These are phyloP conservation scores for Eilema caniola DNA, from an alignment of 2,888 invertebrate genomes.

Conservation along the genomic window DNA sequence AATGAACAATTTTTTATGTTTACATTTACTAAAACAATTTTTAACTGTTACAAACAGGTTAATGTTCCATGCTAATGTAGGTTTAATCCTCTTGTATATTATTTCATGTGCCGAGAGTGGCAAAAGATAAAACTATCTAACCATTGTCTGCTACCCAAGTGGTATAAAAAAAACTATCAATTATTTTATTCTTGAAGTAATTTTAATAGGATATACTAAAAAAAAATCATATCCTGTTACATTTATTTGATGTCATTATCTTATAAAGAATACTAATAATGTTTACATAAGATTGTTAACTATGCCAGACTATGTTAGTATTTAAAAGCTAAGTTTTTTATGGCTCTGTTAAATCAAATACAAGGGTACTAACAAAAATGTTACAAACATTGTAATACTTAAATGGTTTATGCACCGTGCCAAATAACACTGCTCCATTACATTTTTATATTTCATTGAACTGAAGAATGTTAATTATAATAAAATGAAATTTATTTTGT, in stretches of 20 bases:
- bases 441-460: conserved; percentile 49
- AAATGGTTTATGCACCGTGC: conserved; percentile 59
- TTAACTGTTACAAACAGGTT: too few relatives aligned
- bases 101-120: too few relatives aligned
- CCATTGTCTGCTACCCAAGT: too few relatives aligned
- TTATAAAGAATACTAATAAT: conserved; percentile 3
- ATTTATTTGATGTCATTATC: conserved; percentile 14
- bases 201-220: neutral
- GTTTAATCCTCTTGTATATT: too few relatives aligned
- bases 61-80: too few relatives aligned
- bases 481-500: conserved; percentile 28
- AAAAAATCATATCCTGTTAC: conserved; percentile 20
- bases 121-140: too few relatives aligned
- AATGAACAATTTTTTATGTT: too few relatives aligned
- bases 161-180: too few relatives aligned
- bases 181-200: neutral
- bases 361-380: conserved; percentile 26
- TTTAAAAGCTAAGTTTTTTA: conserved; percentile 38
- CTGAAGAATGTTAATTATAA: conserved; percentile 49
- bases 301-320: conserved; percentile 14
- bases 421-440: conserved; percentile 57
- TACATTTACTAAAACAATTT: too few relatives aligned
- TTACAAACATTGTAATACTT: conserved; percentile 41
- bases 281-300: conserved; percentile 3
- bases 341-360: conserved; percentile 27